These are phyloP conservation scores for Nipponia nippon DNA, from an alignment of 2,113 vertebrate genomes.

Conservation along the genomic window DNA sequence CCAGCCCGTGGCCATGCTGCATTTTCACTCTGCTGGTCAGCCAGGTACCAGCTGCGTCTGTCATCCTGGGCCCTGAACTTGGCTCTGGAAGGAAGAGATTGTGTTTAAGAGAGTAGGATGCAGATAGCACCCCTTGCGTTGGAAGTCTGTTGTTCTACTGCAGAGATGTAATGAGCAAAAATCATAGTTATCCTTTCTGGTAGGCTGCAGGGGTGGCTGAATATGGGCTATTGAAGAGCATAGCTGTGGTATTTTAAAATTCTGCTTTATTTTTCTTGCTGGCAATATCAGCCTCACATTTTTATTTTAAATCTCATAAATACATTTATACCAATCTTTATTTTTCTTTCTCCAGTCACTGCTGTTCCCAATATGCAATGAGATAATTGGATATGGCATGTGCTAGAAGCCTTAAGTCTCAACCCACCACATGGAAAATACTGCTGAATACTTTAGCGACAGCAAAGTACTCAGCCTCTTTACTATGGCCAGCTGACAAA, in stretches of 20 bases:
- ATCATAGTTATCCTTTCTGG: neutral
- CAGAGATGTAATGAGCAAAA: neutral
- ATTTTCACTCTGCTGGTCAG: neutral
- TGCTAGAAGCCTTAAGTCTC: neutral
- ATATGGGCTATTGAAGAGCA: neutral
- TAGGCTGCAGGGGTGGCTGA: neutral
- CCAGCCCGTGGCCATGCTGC: neutral
- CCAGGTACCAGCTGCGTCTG: neutral
- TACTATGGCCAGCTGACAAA: neutral
- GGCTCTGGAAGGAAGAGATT: neutral
- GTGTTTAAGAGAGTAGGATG: neutral
- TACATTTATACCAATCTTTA: neutral
- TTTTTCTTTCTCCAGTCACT: neutral
- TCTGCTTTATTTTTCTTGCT: neutral
- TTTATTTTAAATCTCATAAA: conserved; percentile 30
- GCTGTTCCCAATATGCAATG: neutral
- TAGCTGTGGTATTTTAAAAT: conserved; percentile 10
- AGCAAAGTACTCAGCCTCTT: neutral
- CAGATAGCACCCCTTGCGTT: neutral
- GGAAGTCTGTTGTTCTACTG: neutral
- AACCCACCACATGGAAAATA: neutral
- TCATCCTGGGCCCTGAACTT: neutral
- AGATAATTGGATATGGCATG: neutral
- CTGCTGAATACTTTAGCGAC: neutral
- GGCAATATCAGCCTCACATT: neutral